phyloP scores from a whole-genome alignment of 1,140 invertebrate genomes.

The Pemphigus obesinymphae region DNA sequence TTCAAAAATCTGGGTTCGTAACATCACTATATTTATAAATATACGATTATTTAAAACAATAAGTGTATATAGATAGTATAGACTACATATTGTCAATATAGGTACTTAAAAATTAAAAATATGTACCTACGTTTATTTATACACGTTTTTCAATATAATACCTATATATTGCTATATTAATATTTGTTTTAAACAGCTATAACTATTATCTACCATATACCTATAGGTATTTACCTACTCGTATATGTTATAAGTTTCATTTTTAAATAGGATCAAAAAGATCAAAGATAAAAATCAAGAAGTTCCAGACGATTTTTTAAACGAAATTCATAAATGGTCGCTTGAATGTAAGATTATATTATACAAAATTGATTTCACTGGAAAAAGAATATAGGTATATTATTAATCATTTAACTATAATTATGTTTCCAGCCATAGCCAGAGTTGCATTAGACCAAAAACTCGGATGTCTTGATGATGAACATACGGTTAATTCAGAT shows the following conservation, averaged over 20 bases:
- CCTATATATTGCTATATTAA: background rate
- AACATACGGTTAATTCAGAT: conserved; percentile 57
- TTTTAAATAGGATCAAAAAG: conserved; percentile 61
- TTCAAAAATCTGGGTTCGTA: no score
- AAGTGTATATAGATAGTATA: no score
- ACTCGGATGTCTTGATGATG: conserved; percentile 65
- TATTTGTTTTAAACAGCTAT: background rate
- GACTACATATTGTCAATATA: no score
- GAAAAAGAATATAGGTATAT: background rate
- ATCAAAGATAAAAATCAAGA: conserved; percentile 63
- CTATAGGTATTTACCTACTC: background rate
- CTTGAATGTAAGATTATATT: conserved; percentile 75
- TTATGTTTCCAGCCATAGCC: conserved; percentile 63
- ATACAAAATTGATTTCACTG: background rate
- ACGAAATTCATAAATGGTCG: conserved; percentile 81
- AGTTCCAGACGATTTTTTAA: conserved; percentile 70
- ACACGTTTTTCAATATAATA: no score
- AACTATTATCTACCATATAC: background rate
- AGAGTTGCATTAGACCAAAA: conserved; percentile 73
- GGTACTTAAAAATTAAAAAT: background rate
- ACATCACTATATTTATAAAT: no score
- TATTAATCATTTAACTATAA: no score
- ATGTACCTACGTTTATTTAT: no score
- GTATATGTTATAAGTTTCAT: background rate
- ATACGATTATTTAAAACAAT: no score